Percentiles rank a stretch among this genome's conserved stretches.
These are phyloP conservation scores for Amblyjoppa proteus DNA, from an alignment of 2,888 invertebrate genomes.

Conservation along the genomic window DNA sequence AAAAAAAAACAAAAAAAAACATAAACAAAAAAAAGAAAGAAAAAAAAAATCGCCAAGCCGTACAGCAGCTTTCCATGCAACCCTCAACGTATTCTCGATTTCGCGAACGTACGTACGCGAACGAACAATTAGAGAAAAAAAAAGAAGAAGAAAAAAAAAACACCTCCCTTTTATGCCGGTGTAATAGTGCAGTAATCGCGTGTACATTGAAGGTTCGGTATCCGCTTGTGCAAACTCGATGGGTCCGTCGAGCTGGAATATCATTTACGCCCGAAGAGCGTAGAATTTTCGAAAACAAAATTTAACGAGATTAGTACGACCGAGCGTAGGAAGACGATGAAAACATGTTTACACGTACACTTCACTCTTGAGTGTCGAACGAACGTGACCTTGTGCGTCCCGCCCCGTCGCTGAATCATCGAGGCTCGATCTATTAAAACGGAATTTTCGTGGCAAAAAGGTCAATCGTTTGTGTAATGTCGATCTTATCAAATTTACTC, in stretches of 20 bases:
- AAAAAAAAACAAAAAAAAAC: no score
- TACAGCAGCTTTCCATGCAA: conserved; percentile 50
- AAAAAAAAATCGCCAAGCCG: conserved; percentile 46
- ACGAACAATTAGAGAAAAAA: conserved; percentile 15
- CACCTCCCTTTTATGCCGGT: conserved; percentile 30
- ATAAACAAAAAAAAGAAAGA: no score
- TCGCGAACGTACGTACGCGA: neutral
- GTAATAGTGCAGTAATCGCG: conserved; percentile 56
- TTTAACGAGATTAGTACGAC: neutral
- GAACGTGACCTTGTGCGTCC: neutral
- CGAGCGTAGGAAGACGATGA: neutral
- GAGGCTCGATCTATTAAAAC: neutral
- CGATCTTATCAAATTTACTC: neutral
- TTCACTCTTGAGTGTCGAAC: neutral
- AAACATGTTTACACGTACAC: conserved; percentile 4
- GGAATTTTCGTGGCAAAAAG: neutral
- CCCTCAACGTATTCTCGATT: conserved; percentile 35
- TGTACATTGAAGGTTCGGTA: conserved; percentile 39
- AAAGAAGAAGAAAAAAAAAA: neutral
- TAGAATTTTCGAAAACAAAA: neutral
- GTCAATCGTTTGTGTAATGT: neutral
- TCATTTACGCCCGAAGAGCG: neutral
- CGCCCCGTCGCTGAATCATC: neutral
- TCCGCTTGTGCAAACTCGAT: neutral
- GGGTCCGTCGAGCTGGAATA: conserved; percentile 29